Conservation (phyloP, 1,140 invertebrate genomes). For the Hirudo medicinalis region DNA sequence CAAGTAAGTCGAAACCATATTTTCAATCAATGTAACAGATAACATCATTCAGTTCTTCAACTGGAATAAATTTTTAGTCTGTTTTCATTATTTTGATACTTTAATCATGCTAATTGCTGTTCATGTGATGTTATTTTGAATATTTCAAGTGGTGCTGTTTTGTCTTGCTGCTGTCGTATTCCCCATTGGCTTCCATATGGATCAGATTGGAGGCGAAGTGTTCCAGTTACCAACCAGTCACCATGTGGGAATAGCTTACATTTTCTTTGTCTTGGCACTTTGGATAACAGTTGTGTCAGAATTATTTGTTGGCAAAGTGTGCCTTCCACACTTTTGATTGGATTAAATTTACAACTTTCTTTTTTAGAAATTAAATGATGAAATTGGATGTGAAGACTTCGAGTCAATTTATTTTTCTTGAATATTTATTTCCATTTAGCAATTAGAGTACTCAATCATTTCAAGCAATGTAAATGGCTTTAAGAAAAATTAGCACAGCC, state of each 20-base stretch:
- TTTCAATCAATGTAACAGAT: slow-evolving; percentile 15
- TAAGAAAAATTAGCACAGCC: too few relatives aligned
- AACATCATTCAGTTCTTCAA: not conserved
- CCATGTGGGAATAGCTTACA: slow-evolving; percentile 88
- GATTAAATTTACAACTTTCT: not conserved
- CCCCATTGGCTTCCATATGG: slow-evolving; percentile 84
- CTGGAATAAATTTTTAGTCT: not conserved
- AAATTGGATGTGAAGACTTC: too few relatives aligned
- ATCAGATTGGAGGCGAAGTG: slow-evolving; percentile 84
- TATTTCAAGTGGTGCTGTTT: slow-evolving; percentile 76
- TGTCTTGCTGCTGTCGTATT: slow-evolving; percentile 87
- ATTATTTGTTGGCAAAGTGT: slow-evolving; percentile 92
- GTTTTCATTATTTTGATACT: not conserved
- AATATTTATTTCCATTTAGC: too few relatives aligned
- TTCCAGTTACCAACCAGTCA: slow-evolving; percentile 88
- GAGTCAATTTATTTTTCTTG: too few relatives aligned
- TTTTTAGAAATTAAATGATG: too few relatives aligned
- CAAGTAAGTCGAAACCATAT: slow-evolving; percentile 53
- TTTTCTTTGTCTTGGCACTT: slow-evolving; percentile 78
- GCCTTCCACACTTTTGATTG: slow-evolving; percentile 58
- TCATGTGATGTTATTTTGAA: slow-evolving; percentile 25
- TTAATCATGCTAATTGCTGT: not conserved
- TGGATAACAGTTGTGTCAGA: slow-evolving; percentile 94
- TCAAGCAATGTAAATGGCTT: too few relatives aligned
- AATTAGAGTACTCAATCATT: too few relatives aligned